phyloP scores from a whole-genome alignment of 2,113 vertebrate genomes.

The Indicator indicator region DNA sequence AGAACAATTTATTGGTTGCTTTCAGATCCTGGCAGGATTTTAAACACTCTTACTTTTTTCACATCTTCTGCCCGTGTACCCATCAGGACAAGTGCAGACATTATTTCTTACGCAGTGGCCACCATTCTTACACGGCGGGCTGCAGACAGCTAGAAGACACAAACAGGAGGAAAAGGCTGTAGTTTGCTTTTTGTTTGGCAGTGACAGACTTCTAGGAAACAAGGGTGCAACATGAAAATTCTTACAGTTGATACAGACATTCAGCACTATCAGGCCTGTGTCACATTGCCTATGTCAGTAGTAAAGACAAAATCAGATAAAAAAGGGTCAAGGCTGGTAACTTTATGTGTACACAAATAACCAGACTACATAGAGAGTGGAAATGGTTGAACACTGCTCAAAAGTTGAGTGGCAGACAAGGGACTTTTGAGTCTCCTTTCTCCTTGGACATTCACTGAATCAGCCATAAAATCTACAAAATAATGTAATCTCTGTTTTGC shows the following conservation, averaged over 20 bases:
- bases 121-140: conserved; percentile 90
- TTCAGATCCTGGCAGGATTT: background rate
- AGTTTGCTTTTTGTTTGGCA: background rate
- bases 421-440: background rate
- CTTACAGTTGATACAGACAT: background rate
- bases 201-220: background rate
- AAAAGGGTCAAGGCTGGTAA: background rate
- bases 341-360: background rate
- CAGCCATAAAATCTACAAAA: background rate
- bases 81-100: conserved; percentile 85
- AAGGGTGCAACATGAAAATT: background rate
- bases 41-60: conserved; percentile 85
- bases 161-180: background rate
- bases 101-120: conserved; percentile 91
- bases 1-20: background rate
- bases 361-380: background rate
- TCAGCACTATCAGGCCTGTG: background rate
- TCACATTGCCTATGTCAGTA: background rate
- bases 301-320: background rate
- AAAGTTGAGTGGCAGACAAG: background rate
- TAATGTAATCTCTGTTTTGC: background rate
- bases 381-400: background rate
- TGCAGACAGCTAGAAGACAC: conserved; percentile 85
- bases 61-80: conserved; percentile 87
- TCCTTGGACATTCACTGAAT: background rate